phyloP scores from a whole-genome alignment of 2,797 vertebrate species.

The Chloroceryle amazona region DNA sequence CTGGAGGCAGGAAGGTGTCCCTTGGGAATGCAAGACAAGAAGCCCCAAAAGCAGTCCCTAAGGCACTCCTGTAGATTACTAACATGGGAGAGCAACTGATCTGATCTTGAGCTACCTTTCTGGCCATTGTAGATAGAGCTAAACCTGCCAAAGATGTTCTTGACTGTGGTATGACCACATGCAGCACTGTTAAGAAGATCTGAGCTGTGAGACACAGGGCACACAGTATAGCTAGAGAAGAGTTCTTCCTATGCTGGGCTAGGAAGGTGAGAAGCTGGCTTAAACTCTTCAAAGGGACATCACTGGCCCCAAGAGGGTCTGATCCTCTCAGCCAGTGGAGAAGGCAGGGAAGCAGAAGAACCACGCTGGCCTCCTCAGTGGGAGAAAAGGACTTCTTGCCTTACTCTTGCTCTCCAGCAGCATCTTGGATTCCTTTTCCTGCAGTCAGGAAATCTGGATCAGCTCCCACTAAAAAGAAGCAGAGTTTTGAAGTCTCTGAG shows the following conservation, averaged over 20 bases:
- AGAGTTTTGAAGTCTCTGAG: neutral
- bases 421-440: neutral
- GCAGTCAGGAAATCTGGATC: neutral
- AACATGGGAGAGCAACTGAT: neutral
- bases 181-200: fast-evolving
- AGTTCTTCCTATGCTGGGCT: neutral
- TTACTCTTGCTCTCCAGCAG: neutral
- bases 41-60: neutral
- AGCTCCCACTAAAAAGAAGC: neutral
- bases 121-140: neutral
- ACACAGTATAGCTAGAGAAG: neutral
- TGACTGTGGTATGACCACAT: neutral
- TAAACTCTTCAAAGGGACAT: neutral
- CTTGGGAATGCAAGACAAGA: neutral
- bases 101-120: neutral
- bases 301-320: neutral
- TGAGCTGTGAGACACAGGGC: neutral
- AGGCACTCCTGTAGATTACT: neutral
- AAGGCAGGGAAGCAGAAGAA: neutral
- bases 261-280: neutral
- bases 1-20: neutral
- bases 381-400: neutral
- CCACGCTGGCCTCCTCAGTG: neutral
- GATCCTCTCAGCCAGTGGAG: neutral
- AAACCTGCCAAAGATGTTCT: neutral